Percentiles rank a stretch among this genome's conserved stretches.
Evolutionary conservation across 92 coral and sea anemone species (phyloP).

Genomic region (Parazoanthus swiftii): DNA sequence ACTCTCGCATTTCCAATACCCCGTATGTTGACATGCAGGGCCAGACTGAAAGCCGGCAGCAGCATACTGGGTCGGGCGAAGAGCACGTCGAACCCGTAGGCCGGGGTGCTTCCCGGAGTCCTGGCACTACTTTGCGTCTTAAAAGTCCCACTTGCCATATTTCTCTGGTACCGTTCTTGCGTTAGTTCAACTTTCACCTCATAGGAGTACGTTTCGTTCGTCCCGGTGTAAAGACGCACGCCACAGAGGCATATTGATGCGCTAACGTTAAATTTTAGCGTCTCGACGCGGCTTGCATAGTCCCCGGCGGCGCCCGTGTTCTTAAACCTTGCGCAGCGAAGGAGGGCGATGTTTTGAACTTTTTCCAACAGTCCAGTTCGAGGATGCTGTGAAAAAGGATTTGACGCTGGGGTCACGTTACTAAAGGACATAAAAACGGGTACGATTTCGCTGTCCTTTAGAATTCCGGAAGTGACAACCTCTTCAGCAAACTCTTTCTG

Average conservation of each 20-base stretch:
- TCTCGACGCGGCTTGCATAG: constrained; percentile 20
- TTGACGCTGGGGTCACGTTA: not conserved
- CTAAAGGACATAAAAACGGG: constrained; percentile 27
- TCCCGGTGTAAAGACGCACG: constrained; percentile 24
- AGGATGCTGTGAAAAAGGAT: constrained; percentile 13
- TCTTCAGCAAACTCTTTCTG: constrained; percentile 41
- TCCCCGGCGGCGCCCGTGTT: constrained; percentile 33
- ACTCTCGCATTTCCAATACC: constrained; percentile 25
- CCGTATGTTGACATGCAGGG: constrained; percentile 1
- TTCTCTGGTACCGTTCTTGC: constrained; percentile 8
- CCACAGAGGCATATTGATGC: constrained; percentile 31
- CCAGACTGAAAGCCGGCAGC: constrained; percentile 14
- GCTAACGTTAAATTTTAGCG: constrained; percentile 23
- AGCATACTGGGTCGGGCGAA: constrained; percentile 25
- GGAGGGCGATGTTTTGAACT: constrained; percentile 23
- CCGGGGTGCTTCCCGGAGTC: constrained; percentile 28
- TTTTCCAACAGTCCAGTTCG: constrained; percentile 18
- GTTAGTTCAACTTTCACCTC: constrained; percentile 18
- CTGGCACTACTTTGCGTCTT: constrained; percentile 33
- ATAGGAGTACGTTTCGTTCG: constrained; percentile 2
- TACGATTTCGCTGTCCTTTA: constrained; percentile 34
- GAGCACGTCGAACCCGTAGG: constrained; percentile 29
- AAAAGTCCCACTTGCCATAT: constrained; percentile 1
- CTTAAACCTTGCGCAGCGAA: constrained; percentile 28
- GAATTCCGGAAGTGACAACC: constrained; percentile 33